Conservation (phyloP, 2,888 invertebrate genomes). For the Capitulum mitella region DNA sequence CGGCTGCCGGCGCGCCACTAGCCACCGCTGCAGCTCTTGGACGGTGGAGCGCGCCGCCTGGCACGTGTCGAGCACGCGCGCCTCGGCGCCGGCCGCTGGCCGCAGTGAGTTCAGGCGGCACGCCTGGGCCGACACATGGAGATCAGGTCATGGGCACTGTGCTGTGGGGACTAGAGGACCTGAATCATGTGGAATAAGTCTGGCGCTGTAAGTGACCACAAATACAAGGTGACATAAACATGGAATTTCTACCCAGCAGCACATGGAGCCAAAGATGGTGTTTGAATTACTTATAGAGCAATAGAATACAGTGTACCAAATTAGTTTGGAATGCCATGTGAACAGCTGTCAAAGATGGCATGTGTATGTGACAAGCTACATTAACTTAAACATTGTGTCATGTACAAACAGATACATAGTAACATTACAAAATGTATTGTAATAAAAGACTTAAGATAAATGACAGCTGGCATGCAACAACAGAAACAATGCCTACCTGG, state of each 20-base stretch:
- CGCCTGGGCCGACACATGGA: not conserved
- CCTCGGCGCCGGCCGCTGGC: constrained; percentile 8
- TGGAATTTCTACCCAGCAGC: not conserved
- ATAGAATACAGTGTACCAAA: no score
- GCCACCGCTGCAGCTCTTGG: not conserved
- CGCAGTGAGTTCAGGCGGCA: not conserved
- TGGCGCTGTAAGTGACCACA: not conserved
- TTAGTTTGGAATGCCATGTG: no score
- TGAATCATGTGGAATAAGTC: not conserved
- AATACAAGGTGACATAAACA: not conserved
- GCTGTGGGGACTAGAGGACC: not conserved
- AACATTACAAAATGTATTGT: no score
- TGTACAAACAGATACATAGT: not conserved
- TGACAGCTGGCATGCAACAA: not conserved
- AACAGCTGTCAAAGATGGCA: no score
- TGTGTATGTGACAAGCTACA: no score
- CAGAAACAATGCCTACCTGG: no score
- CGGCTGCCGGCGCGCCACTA: not conserved
- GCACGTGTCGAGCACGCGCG: not conserved
- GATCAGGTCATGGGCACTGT: not conserved
- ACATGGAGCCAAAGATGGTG: not conserved
- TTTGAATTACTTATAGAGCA: no score
- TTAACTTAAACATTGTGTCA: not conserved
- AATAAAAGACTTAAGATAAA: not conserved
- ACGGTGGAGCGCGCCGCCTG: not conserved